Conservation (phyloP, 2,797 vertebrate genomes). For the Poecilia wingei region DNA sequence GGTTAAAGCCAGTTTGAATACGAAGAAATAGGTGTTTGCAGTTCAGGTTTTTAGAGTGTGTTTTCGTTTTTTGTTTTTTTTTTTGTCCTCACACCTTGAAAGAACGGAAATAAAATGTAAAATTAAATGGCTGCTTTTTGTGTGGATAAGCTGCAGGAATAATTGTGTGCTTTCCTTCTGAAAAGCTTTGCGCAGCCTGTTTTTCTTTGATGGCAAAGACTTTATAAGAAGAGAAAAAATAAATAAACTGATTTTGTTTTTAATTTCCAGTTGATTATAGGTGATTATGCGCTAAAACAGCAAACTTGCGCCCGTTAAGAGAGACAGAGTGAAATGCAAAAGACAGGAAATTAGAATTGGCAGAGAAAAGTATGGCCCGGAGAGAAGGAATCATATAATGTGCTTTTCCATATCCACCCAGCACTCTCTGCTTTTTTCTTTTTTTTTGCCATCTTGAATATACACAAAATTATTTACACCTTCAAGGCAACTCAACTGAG, state of each 20-base stretch:
- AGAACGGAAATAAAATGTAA: conserved; percentile 62
- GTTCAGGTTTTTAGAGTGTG: conserved; percentile 60
- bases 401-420: conserved; percentile 81
- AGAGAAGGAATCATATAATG: conserved; percentile 71
- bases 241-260: conserved; percentile 65
- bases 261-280: conserved; percentile 79
- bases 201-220: conserved; percentile 44
- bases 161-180: conserved; percentile 49
- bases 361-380: conserved; percentile 82
- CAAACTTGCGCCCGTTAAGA: conserved; percentile 64
- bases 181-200: conserved; percentile 57
- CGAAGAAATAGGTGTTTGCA: conserved; percentile 49
- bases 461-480: conserved; percentile 97
- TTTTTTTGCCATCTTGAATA: conserved; percentile 73
- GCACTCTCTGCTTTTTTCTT: conserved; percentile 61
- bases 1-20: conserved; percentile 58
- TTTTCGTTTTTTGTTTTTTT: conserved; percentile 25
- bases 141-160: conserved; percentile 58
- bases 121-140: conserved; percentile 58
- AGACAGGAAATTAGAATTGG: conserved; percentile 70
- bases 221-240: conserved; percentile 13
- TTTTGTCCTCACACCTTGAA: conserved; percentile 65
- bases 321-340: conserved; percentile 59
- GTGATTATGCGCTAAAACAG: conserved; percentile 73
- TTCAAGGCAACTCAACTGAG: conserved; percentile 95